Base-by-base conservation (phyloP, 2,797 vertebrate species). In the Nannoperca obscura region DNA sequence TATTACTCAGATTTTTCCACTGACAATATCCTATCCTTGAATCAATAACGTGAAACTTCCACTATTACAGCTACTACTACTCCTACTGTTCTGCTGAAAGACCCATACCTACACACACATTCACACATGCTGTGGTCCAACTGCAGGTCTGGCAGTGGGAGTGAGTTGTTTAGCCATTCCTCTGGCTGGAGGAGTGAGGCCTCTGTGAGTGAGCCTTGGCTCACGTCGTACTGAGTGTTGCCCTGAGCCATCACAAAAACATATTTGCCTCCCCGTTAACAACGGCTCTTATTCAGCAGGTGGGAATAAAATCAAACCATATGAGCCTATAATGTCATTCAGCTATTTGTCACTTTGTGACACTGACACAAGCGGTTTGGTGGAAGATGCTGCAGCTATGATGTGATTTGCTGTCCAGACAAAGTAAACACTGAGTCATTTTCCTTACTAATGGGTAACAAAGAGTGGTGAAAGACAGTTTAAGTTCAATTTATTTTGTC, bases 151-250 rank as follows among this genome's bases (percentile, higher is more conserved):
- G 86, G 74, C 83, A 62, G 77, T 80, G 80, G 88, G 92, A 93
- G 90, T 85, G 75, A 72, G 86, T 85, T 93, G 90, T 94, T 91
- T 91, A 88, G 87, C 88, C 89, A 93, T 95, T 95, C 92, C 90
- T 92, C 69, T 85, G 68, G 78, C 83, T 89, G 92, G 89, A 93
- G 93, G 93, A 94, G 92, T 88, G 88, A 80, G 82, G 74, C 85
- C 87, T 85, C 84, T 59, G 83, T 15, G 76, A 81, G 84, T 84
- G 79, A 82, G 83, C 76, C 71, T 80, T 72, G 71, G 71, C 89
- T 69, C 44, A 81, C 40, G 59, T 82, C 68, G 14, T 85, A 91
- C 90, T 89, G 91, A 87, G 85, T 89, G 82, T 88, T 91, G 67
- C 84, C 88, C 82, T 79, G 76, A 92, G 74, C 83, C 85, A 49